Base-by-base conservation (phyloP, 2,797 vertebrate species). In the Calcarius lapponicus region DNA sequence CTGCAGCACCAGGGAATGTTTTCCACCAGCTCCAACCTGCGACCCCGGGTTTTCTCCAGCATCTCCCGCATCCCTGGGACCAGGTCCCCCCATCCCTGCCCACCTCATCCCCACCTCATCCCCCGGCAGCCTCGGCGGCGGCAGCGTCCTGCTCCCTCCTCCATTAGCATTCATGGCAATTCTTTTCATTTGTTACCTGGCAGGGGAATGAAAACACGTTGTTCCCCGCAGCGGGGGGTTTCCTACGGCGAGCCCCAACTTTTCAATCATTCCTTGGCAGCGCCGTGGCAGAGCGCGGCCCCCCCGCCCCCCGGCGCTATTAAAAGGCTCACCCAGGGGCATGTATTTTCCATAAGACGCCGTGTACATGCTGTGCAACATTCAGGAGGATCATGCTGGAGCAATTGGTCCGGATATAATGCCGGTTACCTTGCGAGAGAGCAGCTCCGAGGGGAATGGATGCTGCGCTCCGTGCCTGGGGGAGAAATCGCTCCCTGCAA, bases 301-400 rank as follows among this genome's bases (percentile, higher is more conserved):
- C 54, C 85, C 80, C 85, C 73, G 9, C 80, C 62, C 78, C 85
- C 92, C 80, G 22, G 76, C 43, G 84, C 93, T 92, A 91, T 96
- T 95, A 94, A 95, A 74, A 94, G 88, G 84, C 93, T 93, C 90
- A 91, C 90, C 82, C 92, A 66, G 93, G 92, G 92, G 91, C 91
- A 91, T 87, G 94, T 95, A 72, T 97, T 96, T 96, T 97, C 89
- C 97, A 96, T 94, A 88, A 83, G 93, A 92, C 78, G 86, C 91
- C 64, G 86, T 60, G 89, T 90, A 88, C 95, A 91, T 42, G 95
- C 97, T 96, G 96, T 86, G 96, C 93, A 74, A 73, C 96, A 92
- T 96, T 94, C 95, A 80, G 92, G 88, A 94, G 91, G 94, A 89
- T 95, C 95, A 90, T 87, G 96, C 96, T 94, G 94, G 92, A 97